phyloP scores from a whole-genome alignment of 2,888 invertebrate species.

The Heliothis peltigera region DNA sequence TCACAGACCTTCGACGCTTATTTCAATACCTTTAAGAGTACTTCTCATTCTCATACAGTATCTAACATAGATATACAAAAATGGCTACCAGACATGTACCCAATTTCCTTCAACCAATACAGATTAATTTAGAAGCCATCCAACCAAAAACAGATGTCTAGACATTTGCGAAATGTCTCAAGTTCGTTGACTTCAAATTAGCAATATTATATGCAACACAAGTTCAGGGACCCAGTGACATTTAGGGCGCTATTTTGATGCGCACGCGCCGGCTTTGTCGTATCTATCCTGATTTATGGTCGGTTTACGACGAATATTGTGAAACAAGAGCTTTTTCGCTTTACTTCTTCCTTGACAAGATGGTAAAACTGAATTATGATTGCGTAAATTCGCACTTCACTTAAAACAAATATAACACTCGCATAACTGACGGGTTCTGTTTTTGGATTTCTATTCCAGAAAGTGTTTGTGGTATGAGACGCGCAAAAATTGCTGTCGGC shows the following conservation, averaged over 20 bases:
- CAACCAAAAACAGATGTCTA: conserved; percentile 64
- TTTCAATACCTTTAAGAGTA: too few species aligned
- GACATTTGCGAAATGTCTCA: conserved; percentile 67
- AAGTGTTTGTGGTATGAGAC: not conserved
- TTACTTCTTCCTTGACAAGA: conserved; percentile 52
- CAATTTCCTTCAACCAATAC: not conserved
- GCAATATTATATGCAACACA: conserved; percentile 72
- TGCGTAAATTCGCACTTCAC: not conserved
- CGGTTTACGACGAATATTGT: conserved; percentile 58
- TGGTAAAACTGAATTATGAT: conserved; percentile 26
- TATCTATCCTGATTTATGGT: conserved; percentile 71
- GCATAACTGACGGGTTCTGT: not conserved
- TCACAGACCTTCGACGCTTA: too few species aligned
- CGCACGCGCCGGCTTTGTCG: conserved; percentile 61
- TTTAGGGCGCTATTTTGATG: conserved; percentile 80
- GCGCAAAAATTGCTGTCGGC: conserved; percentile 8
- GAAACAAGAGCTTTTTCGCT: conserved; percentile 52
- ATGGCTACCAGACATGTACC: conserved; percentile 1
- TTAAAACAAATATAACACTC: conserved; percentile 18
- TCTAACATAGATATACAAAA: not conserved
- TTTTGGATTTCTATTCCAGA: conserved; percentile 1
- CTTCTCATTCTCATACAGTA: too few species aligned
- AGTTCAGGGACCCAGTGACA: conserved; percentile 85
- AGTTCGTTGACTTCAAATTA: conserved; percentile 78
- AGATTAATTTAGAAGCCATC: conserved; percentile 14